phyloP scores from a whole-genome alignment of 2,888 invertebrate species.

The Campopleginae sp. region DNA sequence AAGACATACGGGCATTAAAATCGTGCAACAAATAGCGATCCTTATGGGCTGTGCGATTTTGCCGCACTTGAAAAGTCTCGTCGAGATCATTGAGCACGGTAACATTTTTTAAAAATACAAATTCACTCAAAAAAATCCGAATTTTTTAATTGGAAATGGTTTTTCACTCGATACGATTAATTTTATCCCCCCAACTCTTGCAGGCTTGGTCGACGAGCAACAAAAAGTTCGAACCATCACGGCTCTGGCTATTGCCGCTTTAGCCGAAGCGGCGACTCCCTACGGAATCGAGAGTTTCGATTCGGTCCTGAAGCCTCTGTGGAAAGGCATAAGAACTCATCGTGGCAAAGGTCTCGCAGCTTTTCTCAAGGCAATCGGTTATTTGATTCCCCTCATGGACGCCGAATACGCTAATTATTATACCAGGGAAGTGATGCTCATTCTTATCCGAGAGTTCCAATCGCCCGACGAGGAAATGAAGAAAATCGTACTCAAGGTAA shows the following conservation, averaged over 20 bases:
- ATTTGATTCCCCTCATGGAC: constrained; percentile 99
- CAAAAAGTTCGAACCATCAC: constrained; percentile 99
- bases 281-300: constrained; percentile 99
- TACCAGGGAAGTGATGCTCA: constrained; percentile 99
- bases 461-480: constrained; percentile 99
- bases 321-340: constrained; percentile 99
- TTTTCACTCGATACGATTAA: not conserved
- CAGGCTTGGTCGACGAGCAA: constrained; percentile 97
- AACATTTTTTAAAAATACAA: constrained; percentile 71
- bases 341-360: constrained; percentile 97
- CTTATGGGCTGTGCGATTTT: constrained; percentile 99
- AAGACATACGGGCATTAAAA: constrained; percentile 99
- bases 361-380: constrained; percentile 99
- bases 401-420: constrained; percentile 99
- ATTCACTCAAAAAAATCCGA: not conserved
- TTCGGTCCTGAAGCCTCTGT: constrained; percentile 98
- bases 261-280: constrained; percentile 99
- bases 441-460: constrained; percentile 99
- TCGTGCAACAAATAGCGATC: constrained; percentile 99
- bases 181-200: not conserved
- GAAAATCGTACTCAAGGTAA: constrained; percentile 98
- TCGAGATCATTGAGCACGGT: constrained; percentile 99
- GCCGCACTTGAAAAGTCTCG: constrained; percentile 98
- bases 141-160: not conserved
- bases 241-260: constrained; percentile 98